phyloP scores from a whole-genome alignment of 2,113 vertebrate species.

The Bolborhynchus lineola region DNA sequence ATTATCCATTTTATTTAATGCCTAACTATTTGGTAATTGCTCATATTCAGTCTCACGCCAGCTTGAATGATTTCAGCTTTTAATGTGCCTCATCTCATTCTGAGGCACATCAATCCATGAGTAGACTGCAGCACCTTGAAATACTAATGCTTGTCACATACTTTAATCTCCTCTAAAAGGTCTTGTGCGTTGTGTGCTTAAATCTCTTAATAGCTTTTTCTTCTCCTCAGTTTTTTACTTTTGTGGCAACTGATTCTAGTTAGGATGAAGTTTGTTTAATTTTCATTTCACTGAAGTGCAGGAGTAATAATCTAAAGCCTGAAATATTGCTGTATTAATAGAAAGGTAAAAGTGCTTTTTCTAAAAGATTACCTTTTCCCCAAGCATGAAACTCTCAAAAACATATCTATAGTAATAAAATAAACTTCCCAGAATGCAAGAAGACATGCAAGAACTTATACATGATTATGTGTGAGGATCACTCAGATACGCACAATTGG shows the following conservation, averaged over 20 bases:
- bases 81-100: constrained; percentile 76
- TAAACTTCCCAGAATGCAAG: neutral
- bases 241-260: constrained; percentile 44
- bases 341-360: constrained; percentile 16
- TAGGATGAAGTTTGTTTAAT: constrained; percentile 53
- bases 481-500: neutral
- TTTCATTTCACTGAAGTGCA: neutral
- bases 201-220: constrained; percentile 72
- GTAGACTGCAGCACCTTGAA: constrained; percentile 70
- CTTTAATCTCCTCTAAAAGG: constrained; percentile 73
- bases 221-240: constrained; percentile 67
- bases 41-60: constrained; percentile 66
- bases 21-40: constrained; percentile 75
- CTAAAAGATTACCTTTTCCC: neutral
- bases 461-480: neutral
- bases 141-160: constrained; percentile 75
- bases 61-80: constrained; percentile 73
- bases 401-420: neutral
- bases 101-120: constrained; percentile 74
- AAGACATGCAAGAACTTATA: too few species aligned
- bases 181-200: constrained; percentile 64
- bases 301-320: constrained; percentile 44
- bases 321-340: constrained; percentile 2
- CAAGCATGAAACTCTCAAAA: neutral
- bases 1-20: constrained; percentile 67